These are phyloP conservation scores for Melanocharis versteri DNA, from an alignment of 2,113 vertebrate genomes.

Conservation along the genomic window DNA sequence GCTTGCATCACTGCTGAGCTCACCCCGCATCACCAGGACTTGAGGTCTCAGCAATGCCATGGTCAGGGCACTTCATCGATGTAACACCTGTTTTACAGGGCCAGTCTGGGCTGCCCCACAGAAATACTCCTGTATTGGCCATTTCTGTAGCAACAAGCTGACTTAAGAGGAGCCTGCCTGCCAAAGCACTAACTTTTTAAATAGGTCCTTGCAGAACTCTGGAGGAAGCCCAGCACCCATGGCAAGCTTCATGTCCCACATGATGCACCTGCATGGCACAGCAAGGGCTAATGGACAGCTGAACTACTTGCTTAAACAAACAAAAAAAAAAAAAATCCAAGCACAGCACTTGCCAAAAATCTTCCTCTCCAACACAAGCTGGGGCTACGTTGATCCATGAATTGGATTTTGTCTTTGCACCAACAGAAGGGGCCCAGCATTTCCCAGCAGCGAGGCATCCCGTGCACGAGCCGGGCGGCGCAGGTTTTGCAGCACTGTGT, in stretches of 20 bases:
- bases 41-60: not conserved
- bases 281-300: not conserved
- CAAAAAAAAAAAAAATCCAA: not conserved
- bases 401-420: not conserved
- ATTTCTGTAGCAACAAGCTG: not conserved
- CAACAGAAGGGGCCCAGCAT: not conserved
- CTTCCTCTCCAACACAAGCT: not conserved
- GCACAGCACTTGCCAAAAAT: not conserved
- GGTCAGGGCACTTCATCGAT: not conserved
- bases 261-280: not conserved
- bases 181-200: not conserved
- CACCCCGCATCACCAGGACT: not conserved
- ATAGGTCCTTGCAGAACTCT: not conserved
- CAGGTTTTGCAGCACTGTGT: not conserved
- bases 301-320: not conserved
- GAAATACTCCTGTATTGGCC: not conserved
- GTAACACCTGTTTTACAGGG: not conserved
- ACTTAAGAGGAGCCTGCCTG: not conserved
- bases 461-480: rapidly evolving
- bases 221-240: not conserved
- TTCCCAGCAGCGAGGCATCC: not conserved
- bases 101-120: not conserved
- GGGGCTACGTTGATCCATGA: rapidly evolving
- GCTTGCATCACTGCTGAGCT: not conserved
- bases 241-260: not conserved